Evolutionary conservation across 2,888 invertebrate species (phyloP), one percentile per base, ranked within the genome.

Genomic region (Heterodera filipjevi): DNA sequence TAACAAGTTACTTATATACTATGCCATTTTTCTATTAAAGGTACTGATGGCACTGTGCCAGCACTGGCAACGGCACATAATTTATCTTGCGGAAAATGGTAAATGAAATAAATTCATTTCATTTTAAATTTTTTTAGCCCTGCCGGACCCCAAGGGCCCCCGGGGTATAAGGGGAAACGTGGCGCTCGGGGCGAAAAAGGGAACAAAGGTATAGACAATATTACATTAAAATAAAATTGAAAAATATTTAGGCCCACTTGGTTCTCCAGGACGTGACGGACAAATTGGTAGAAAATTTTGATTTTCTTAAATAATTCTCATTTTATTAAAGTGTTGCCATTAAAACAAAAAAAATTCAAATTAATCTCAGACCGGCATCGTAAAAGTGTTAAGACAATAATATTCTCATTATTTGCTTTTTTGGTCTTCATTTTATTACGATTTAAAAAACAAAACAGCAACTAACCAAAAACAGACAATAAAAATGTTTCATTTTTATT

Each of bases 151-250:
- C 79, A 84, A 27, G 85, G 85, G 77, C 77, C 81, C 46, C 81
- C 84, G 44, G 85, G 83, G 30, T 78, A 78, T 59, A 81, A 87
- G 77, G 87, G 87, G 78, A 87, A 86, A 71, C 82, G 84, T 53
- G 87, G 87, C 72, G 77, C 80, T 14, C 81, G 86, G 33, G 87
- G 87, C 80, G 83, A 84, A 2, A 87, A 86, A 79, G 86, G 86
- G 77, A 76, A 79, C 12, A 84, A 85, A 74, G 86, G 86, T 72
- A 72, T 81, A 27, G 14, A n/a, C 5, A 2, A 68, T n/a, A n/a
- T n/a, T n/a, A n/a, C n/a, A n/a, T n/a, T n/a, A 68, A 59, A 27
- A 12, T 2, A 59, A 59, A 6, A 27, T 59, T 59, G 10, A 59
- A 59, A 27, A 27, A 5, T 59, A 27, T 68, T 33, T 32, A 68